These are phyloP conservation scores for Agrotis exclamationis DNA, from an alignment of 2,888 invertebrate genomes.

Conservation along the genomic window DNA sequence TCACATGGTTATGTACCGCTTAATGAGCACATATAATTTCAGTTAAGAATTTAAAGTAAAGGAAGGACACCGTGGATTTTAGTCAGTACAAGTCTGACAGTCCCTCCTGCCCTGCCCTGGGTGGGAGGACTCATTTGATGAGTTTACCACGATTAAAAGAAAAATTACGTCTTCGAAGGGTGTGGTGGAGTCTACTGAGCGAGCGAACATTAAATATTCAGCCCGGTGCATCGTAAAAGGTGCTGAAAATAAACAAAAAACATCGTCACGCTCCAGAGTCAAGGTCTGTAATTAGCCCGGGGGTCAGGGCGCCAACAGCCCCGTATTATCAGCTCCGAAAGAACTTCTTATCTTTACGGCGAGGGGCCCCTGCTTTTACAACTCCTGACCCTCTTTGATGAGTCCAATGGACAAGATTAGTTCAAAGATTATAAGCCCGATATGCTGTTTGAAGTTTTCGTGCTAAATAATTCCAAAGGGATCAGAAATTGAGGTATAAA, in stretches of 20 bases:
- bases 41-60: too few species aligned
- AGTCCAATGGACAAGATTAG: constrained; percentile 38
- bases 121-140: too few species aligned
- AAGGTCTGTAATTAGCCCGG: constrained; percentile 40
- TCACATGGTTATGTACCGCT: too few species aligned
- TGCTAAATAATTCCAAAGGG: constrained; percentile 23
- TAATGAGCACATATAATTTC: too few species aligned
- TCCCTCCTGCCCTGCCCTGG: too few species aligned
- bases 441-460: constrained; percentile 28
- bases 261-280: neutral
- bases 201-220: too few species aligned
- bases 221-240: neutral
- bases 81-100: too few species aligned
- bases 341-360: constrained; percentile 48
- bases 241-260: neutral
- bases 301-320: constrained; percentile 5
- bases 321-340: constrained; percentile 36
- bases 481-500: neutral
- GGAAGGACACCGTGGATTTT: too few species aligned
- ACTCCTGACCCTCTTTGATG: constrained; percentile 45
- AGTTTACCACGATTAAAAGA: too few species aligned
- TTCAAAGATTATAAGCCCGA: constrained; percentile 27
- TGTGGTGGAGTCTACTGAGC: too few species aligned
- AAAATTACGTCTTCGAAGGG: too few species aligned
- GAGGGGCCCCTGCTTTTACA: constrained; percentile 36